Conservation (phyloP, 2,797 vertebrate genomes). For the Perodicticus potto region DNA sequence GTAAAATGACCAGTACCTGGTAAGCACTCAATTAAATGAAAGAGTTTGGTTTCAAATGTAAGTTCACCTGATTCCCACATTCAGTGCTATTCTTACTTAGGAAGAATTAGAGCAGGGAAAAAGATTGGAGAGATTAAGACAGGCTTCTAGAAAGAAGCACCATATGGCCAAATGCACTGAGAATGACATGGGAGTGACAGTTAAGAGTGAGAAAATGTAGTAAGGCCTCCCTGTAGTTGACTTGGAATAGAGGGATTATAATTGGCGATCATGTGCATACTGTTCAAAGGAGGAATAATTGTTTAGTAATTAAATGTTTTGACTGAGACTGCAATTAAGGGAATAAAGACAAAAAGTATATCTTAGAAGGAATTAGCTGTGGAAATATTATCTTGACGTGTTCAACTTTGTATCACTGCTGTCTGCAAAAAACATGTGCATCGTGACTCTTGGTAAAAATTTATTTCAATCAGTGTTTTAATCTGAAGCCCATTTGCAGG, state of each 20-base stretch:
- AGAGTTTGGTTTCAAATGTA: background rate
- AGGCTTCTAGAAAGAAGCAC: background rate
- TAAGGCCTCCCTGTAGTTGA: background rate
- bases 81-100: background rate
- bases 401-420: background rate
- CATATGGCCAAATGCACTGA: background rate
- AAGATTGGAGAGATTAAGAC: background rate
- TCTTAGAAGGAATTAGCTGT: background rate
- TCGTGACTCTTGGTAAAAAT: background rate
- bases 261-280: background rate
- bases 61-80: background rate
- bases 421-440: background rate
- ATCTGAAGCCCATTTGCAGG: background rate
- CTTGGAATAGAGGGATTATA: background rate
- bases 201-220: background rate
- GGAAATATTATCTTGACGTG: background rate
- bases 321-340: background rate
- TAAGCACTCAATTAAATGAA: background rate
- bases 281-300: background rate
- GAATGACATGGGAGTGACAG: background rate
- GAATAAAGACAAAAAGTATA: background rate
- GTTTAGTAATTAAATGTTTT: constrained; percentile 27
- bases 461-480: background rate
- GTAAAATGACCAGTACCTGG: background rate
- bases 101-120: background rate